Base-by-base conservation (phyloP, 2,888 invertebrate species). In the Morpho helenor region DNA sequence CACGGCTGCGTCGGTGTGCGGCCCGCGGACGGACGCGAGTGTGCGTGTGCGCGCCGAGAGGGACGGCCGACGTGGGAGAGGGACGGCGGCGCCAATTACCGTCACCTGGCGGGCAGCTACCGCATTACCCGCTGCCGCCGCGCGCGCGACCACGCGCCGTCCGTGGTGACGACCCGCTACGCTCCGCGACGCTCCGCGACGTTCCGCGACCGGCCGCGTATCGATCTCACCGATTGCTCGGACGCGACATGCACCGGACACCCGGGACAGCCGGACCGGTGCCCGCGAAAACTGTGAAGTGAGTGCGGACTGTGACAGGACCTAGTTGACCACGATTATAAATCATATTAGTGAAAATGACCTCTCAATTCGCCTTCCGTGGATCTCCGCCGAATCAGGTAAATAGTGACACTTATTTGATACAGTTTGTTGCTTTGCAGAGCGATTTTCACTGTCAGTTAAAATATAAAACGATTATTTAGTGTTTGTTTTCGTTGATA, bases 21-120 rank as follows among this genome's bases (percentile, higher is more conserved):
- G 56, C 59, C 55, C 56, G 47, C 16, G 66, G 84, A 86, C 87
- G 84, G 81, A 59, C 49, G 66, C 67, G 73, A 74, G 77, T 23
- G 53, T 46, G 53, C 46, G 53, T 52, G 52, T 41, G 43, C 7
- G 39, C n/a, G 16, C 16, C 16, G 46, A 46, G 80, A 77, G 80
- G 91, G 92, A 73, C 80, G 81, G 82, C 74, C 75, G 83, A 79
- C 82, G 79, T 59, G 64, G 59, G 69, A 70, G 71, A 76, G 77
- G 87, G 92, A 92, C 91, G 84, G 91, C 87, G 84, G 85, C 87
- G 90, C 91, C 92, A 91, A 91, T 91, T 91, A 91, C 92, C 92
- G 90, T 92, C 91, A 91, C 90, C 88, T 89, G 90, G 90, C 91
- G 88, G 85, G 85, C 92, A 89, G 92, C 92, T 92, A 92, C 92